Evolutionary conservation across 2,888 invertebrate genomes (phyloP), one percentile per base, ranked within the genome.

Genomic region (Platypus cylindrus): DNA sequence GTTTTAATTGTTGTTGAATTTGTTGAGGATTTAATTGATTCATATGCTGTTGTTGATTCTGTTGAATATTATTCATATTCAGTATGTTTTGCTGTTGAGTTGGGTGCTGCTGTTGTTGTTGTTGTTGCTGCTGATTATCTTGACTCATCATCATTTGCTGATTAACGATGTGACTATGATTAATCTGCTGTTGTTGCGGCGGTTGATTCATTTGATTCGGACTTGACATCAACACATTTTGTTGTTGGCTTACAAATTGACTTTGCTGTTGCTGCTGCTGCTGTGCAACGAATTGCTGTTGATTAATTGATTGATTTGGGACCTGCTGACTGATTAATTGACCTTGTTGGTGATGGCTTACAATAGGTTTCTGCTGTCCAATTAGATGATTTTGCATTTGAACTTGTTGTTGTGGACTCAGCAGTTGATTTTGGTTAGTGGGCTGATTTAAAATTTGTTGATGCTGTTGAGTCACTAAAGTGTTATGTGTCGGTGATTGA

Each of bases 341-440:
- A 11, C 23, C 23, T 23, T 32, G 32, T 8, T 11, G 5, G 5
- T 66, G 67, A 49, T 59, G 58, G 35, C 55, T 50, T 33, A 52
- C 55, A 14, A 50, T 43, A 18, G 44, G 34, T 22, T 37, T 20
- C 38, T 59, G 59, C 35, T 62, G 63, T 45, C 59, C 59, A 41
- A 63, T 60, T 3, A 60, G 36, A 18, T 30, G 30, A 36, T 62
- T 57, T 41, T 63, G 62, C 8, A 30, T 5, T 3, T 13, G 15
- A 27, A 27, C 27, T 32, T 43, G 44, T 31, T 38, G 32, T 27
- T 32, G 16, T 17, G 5, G 26, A 34, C 17, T 34, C 27, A 20
- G 30, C 30, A 24, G 14, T 14, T 32, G 32, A 32, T 23, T 32
- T 26, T 39, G 34, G 15, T 34, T 28, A n/a, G n/a, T n/a, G n/a